These are phyloP conservation scores for Cheilosia vernalis DNA, from an alignment of 2,888 invertebrate species.

Conservation along the genomic window DNA sequence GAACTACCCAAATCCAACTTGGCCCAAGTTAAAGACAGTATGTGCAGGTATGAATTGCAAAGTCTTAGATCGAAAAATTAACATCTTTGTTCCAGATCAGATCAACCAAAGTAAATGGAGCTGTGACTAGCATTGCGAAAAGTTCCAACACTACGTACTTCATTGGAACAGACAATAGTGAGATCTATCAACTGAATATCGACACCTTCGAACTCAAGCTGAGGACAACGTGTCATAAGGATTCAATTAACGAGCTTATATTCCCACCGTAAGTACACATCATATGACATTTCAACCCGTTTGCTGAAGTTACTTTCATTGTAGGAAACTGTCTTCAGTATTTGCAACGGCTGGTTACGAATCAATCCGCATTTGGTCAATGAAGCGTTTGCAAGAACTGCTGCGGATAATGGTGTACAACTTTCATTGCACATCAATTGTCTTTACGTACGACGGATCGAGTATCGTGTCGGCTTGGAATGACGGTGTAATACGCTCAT, in stretches of 20 bases:
- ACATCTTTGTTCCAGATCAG: constrained; percentile 83
- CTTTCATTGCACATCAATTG: constrained; percentile 91
- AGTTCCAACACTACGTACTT: constrained; percentile 86
- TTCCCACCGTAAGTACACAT: constrained; percentile 89
- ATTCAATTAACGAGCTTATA: constrained; percentile 90
- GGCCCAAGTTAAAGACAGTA: constrained; percentile 85
- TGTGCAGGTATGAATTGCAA: neutral
- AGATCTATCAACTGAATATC: constrained; percentile 91
- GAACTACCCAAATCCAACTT: constrained; percentile 84
- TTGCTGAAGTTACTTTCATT: neutral
- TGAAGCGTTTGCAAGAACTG: constrained; percentile 90
- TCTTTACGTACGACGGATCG: constrained; percentile 91
- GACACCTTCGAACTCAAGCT: constrained; percentile 88
- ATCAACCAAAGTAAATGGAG: constrained; percentile 86
- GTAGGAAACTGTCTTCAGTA: constrained; percentile 90
- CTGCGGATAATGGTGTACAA: constrained; percentile 94
- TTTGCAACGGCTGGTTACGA: constrained; percentile 94
- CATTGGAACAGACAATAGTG: constrained; percentile 90
- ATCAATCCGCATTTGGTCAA: constrained; percentile 94
- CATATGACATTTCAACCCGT: too few relatives aligned
- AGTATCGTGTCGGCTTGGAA: constrained; percentile 93
- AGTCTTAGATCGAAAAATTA: neutral
- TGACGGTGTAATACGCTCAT: constrained; percentile 91
- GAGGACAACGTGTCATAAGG: constrained; percentile 92
- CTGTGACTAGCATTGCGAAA: constrained; percentile 90